These are phyloP conservation scores for Mustela lutreola DNA, from an alignment of 2,113 vertebrate species.

Conservation along the genomic window DNA sequence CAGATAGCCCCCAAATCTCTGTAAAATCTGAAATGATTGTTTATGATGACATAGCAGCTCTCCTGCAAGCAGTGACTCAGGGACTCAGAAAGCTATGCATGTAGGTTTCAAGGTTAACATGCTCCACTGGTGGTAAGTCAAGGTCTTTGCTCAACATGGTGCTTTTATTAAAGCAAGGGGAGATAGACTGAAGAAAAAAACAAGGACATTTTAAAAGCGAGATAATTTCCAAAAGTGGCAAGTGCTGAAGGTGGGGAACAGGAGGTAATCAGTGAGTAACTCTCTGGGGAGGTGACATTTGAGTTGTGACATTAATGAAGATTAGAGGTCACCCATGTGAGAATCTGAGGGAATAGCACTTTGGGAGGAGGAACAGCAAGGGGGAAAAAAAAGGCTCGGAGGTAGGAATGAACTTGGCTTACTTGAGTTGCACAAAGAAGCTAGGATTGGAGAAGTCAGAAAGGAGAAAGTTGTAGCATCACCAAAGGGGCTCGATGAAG, in stretches of 20 bases:
- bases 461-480: neutral
- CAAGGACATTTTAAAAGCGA: neutral
- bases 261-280: neutral
- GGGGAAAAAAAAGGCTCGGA: neutral
- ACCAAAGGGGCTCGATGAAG: rapidly evolving
- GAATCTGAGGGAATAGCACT: neutral
- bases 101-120: neutral
- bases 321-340: neutral
- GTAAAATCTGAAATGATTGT: neutral
- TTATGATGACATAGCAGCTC: neutral
- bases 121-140: neutral
- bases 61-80: neutral
- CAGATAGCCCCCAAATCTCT: neutral
- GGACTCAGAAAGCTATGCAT: neutral
- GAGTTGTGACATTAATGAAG: neutral
- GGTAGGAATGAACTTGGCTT: neutral
- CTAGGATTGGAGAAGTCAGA: neutral
- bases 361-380: neutral
- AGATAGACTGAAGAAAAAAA: neutral
- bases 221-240: neutral
- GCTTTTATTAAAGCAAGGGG: neutral
- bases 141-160: neutral
- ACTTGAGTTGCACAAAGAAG: neutral
- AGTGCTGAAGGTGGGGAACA: neutral
- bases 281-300: neutral